Evolutionary conservation across 2,113 vertebrate genomes (phyloP).

Genomic region (Toxotes chatareus): DNA sequence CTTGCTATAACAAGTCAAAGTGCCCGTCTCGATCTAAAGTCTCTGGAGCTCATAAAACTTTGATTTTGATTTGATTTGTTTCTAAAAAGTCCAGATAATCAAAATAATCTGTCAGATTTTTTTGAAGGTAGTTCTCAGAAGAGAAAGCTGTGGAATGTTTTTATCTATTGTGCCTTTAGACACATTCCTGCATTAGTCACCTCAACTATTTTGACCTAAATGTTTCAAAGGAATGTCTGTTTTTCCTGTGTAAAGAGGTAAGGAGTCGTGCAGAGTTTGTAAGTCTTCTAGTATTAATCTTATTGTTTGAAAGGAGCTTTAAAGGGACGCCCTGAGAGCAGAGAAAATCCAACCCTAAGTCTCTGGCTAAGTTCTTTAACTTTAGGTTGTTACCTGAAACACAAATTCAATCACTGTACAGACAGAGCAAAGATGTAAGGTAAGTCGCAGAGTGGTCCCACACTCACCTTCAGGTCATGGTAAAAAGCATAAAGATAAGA

Average conservation of each 20-base stretch:
- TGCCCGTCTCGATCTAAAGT: background rate
- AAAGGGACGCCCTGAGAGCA: background rate
- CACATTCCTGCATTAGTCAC: background rate
- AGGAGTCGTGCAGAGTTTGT: background rate
- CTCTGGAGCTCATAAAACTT: background rate
- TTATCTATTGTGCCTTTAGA: background rate
- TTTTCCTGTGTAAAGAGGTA: background rate
- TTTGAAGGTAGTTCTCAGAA: too few relatives aligned
- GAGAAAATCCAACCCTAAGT: background rate
- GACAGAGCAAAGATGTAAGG: background rate
- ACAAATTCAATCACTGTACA: background rate
- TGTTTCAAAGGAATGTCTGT: background rate
- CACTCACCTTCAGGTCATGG: background rate
- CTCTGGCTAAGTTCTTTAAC: background rate
- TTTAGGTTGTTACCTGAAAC: background rate
- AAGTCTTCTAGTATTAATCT: background rate
- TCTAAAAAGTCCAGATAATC: too few relatives aligned
- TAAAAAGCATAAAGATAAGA: background rate
- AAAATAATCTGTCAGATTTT: too few relatives aligned
- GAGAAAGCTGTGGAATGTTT: background rate
- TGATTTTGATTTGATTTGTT: background rate
- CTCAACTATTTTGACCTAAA: background rate
- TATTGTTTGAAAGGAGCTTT: constrained; percentile 11
- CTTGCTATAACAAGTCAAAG: background rate
- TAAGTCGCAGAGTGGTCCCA: background rate